Percentiles rank a stretch among this genome's conserved stretches.
Conservation (phyloP, 2,113 vertebrate species). For the mouse (Mus musculus) region DNA sequence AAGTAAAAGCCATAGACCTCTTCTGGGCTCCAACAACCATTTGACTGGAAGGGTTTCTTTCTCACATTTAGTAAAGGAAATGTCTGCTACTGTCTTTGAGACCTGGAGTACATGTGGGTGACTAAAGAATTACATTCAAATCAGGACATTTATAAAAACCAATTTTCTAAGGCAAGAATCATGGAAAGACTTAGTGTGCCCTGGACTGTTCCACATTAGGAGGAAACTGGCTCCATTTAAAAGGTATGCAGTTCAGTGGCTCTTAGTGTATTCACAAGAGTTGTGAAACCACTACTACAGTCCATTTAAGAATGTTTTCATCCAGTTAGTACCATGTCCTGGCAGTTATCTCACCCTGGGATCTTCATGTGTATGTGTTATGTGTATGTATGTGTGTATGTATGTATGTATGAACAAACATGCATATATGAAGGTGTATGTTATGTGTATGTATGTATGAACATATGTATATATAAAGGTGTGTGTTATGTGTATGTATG, state of each 20-base stretch:
- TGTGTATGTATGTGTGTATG: not conserved
- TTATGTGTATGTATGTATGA: no score
- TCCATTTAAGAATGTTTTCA: not conserved
- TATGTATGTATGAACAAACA: no score
- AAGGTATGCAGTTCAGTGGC: not conserved
- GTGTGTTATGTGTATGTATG: not conserved
- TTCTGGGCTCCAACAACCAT: not conserved
- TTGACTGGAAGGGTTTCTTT: not conserved
- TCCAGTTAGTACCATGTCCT: not conserved
- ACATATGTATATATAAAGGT: no score
- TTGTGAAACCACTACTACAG: not conserved
- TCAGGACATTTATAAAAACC: conserved; percentile 7
- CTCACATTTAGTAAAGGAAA: conserved; percentile 27
- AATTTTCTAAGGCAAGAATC: not conserved
- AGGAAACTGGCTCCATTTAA: not conserved
- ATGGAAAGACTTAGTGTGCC: not conserved
- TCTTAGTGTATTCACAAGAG: not conserved
- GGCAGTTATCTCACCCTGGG: not conserved
- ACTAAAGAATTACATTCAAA: conserved; percentile 36
- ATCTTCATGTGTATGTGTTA: not conserved
- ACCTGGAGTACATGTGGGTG: conserved; percentile 43
- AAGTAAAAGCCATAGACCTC: not conserved
- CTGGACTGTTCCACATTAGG: not conserved
- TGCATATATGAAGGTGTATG: no score
- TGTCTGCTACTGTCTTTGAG: conserved; percentile 65